A percentile compares a stretch with the other conserved stretches of the same genome.
Conservation (phyloP, 2,797 vertebrate species). For the Bucorvus abyssinicus region DNA sequence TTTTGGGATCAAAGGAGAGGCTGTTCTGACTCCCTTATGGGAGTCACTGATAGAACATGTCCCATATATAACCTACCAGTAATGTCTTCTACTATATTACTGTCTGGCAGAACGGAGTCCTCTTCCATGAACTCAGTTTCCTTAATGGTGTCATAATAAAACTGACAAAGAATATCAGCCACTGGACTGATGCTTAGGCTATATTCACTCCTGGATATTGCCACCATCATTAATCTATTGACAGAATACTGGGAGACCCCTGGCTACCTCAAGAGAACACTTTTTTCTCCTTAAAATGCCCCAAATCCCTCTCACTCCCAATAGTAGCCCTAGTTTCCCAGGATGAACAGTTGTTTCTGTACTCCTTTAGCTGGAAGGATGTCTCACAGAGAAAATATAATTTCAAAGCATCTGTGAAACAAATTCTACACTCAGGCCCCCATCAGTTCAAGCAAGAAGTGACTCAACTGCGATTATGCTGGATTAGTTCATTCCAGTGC, state of each 20-base stretch:
- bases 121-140: not conserved
- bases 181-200: not conserved
- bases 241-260: not conserved
- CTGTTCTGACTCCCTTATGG: not conserved
- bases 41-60: not conserved
- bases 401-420: not conserved
- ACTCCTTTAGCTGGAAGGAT: not conserved
- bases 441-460: not conserved
- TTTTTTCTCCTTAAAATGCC: not conserved
- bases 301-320: not conserved
- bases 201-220: not conserved
- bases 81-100: not conserved
- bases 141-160: not conserved
- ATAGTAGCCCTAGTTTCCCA: not conserved
- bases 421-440: not conserved
- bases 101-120: not conserved
- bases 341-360: not conserved
- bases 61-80: not conserved
- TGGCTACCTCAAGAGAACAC: not conserved
- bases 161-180: not conserved
- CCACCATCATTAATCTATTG: not conserved
- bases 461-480: not conserved
- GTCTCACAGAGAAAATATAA: not conserved
- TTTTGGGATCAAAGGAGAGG: not conserved
- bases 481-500: not conserved